Percentiles rank a stretch among this genome's conserved stretches.
Evolutionary conservation across 2,888 invertebrate species (phyloP).

Genomic region (Tanaodytes sp.): DNA sequence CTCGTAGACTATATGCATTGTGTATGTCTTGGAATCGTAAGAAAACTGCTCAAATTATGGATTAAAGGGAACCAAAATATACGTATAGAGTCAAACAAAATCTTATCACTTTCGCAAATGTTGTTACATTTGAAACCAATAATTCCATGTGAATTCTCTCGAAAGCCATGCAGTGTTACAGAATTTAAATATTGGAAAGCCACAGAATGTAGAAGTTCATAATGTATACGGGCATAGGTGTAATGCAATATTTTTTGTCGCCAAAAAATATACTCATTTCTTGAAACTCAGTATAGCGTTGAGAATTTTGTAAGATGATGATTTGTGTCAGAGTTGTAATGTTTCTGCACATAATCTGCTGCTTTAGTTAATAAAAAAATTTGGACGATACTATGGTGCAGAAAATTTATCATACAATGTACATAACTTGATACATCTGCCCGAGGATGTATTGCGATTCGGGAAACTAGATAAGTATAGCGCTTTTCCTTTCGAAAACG

Average conservation of each 20-base stretch:
- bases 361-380: conserved; percentile 31
- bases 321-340: neutral
- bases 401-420: conserved; percentile 58
- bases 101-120: conserved; percentile 1
- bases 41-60: conserved; percentile 12
- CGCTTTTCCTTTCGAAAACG: too few species aligned
- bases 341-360: conserved; percentile 7
- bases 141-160: conserved; percentile 17
- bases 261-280: conserved; percentile 51
- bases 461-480: conserved; percentile 25
- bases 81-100: neutral
- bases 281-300: conserved; percentile 5
- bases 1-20: too few species aligned
- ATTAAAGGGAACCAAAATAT: neutral
- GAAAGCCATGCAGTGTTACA: conserved; percentile 6
- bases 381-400: conserved; percentile 43
- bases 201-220: conserved; percentile 57
- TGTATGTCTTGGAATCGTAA: conserved; percentile 13
- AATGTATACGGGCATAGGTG: conserved; percentile 57
- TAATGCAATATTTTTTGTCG: conserved; percentile 51
- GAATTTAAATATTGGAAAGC: conserved; percentile 53
- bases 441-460: conserved; percentile 11
- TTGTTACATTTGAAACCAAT: conserved; percentile 1
- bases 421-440: conserved; percentile 58
- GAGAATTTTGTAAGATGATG: conserved; percentile 4